These are phyloP conservation scores for honey bee (Apis mellifera) DNA, from an alignment of 1,140 invertebrate genomes.

Conservation along the genomic window Amel_HAv3.1 CM009936.2:12097001-12097500, in stretches of 20 bases:
- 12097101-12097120: constrained; percentile 12
- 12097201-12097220: not conserved
- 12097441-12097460: constrained; percentile 4
- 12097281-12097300: not conserved
- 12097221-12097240: constrained; percentile 20
- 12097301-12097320: not conserved
- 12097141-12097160: not conserved
- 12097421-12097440: not conserved
- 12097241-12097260: not conserved
- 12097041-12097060: not conserved
- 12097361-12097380: not conserved
- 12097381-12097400: not conserved
- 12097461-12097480: not conserved
- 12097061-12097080: not conserved
- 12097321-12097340: not conserved
- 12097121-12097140: constrained; percentile 3
- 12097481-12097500: not conserved
- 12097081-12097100: not conserved
- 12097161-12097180: not conserved
- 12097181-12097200: constrained; percentile 5
- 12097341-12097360: not conserved
- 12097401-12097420: not conserved
- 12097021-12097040: not conserved
- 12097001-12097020: not conserved
- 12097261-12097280: not conserved